These are phyloP conservation scores for Beris morrisii DNA, from an alignment of 2,888 invertebrate genomes.

Conservation along the genomic window DNA sequence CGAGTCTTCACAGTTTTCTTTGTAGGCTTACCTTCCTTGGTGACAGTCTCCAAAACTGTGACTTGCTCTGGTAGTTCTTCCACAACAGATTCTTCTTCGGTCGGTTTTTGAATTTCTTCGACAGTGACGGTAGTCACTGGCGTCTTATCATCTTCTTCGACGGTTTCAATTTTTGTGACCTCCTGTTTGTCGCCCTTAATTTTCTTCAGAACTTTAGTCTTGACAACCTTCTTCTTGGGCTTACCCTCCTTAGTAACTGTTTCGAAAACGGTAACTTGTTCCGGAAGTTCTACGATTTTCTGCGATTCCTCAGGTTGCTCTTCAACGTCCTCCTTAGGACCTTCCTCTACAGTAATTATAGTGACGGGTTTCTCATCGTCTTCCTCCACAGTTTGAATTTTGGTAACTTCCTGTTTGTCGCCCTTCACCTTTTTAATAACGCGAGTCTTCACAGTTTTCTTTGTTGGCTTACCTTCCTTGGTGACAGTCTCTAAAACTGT, in stretches of 20 bases:
- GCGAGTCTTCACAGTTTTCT: slow-evolving; percentile 46
- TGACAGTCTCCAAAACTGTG: slow-evolving; percentile 33
- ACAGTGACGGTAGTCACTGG: slow-evolving; percentile 48
- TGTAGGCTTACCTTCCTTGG: slow-evolving; percentile 44
- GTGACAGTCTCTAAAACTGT: slow-evolving; percentile 40
- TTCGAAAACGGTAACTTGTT: slow-evolving; percentile 50
- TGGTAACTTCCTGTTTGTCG: slow-evolving; percentile 46
- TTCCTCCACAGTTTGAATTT: slow-evolving; percentile 43
- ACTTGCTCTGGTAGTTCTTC: slow-evolving; percentile 51
- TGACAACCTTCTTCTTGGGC: slow-evolving; percentile 44
- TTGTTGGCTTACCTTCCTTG: slow-evolving; percentile 45
- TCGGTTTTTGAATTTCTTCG: slow-evolving; percentile 43
- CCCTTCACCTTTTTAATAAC: slow-evolving; percentile 52
- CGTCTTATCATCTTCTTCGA: slow-evolving; percentile 51
- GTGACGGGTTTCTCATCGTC: slow-evolving; percentile 40
- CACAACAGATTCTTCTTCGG: slow-evolving; percentile 45
- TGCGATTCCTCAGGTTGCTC: slow-evolving; percentile 41
- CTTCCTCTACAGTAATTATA: slow-evolving; percentile 43
- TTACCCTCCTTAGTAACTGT: slow-evolving; percentile 46
- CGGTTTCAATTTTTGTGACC: slow-evolving; percentile 52
- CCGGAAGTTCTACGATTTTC: slow-evolving; percentile 48
- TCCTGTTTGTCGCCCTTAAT: slow-evolving; percentile 51
- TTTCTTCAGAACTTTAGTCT: slow-evolving; percentile 50
- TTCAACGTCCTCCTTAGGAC: slow-evolving; percentile 33
- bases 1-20: slow-evolving; percentile 47